Conservation (phyloP, 2,113 vertebrate species). For the Laticauda colubrina region DNA sequence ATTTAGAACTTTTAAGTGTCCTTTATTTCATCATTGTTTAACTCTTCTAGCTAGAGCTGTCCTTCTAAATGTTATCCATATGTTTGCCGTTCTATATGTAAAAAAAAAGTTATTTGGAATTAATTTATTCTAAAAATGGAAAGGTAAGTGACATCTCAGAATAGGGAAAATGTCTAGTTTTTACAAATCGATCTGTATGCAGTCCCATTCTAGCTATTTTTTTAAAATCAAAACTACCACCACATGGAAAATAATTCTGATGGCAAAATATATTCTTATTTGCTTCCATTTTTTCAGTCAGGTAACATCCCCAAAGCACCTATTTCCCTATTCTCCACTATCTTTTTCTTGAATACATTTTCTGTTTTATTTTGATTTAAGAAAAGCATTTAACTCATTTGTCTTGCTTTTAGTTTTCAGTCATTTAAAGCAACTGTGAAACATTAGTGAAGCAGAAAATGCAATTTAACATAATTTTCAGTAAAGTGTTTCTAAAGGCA, state of each 20-base stretch:
- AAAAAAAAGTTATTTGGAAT: neutral
- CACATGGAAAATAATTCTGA: slow-evolving; percentile 17
- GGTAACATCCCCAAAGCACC: neutral
- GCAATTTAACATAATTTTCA: neutral
- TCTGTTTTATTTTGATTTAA: neutral
- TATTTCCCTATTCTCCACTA: neutral
- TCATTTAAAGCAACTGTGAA: neutral
- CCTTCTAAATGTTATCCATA: slow-evolving; percentile 22
- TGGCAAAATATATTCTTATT: neutral
- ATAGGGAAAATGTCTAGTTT: slow-evolving; percentile 14
- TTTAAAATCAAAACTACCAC: neutral
- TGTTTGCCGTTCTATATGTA: neutral
- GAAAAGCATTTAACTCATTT: neutral
- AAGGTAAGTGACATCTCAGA: slow-evolving; percentile 6
- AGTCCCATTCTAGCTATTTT: neutral
- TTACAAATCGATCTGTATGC: slow-evolving; percentile 3
- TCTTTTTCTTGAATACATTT: neutral
- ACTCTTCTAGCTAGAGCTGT: slow-evolving; percentile 38
- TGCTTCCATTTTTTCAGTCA: neutral
- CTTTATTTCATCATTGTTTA: slow-evolving; percentile 31
- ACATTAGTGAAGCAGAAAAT: slow-evolving; percentile 2
- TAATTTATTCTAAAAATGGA: neutral
- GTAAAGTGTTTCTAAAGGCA: neutral
- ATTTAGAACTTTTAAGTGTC: slow-evolving; percentile 43
- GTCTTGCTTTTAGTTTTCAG: neutral